Evolutionary conservation across 2,888 invertebrate genomes (phyloP).

Genomic region (Plebejus argus): DNA sequence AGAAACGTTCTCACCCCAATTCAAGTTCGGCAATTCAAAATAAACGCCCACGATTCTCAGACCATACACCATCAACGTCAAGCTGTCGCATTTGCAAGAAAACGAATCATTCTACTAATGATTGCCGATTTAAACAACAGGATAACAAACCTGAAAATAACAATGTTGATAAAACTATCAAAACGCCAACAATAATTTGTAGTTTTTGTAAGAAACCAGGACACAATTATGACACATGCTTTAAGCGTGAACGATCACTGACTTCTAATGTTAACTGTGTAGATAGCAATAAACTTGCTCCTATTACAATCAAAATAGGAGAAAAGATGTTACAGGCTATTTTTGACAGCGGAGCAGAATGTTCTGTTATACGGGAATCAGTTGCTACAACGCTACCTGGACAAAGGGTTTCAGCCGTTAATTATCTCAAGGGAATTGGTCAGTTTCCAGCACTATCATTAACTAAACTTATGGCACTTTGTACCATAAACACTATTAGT

Average conservation of each 20-base stretch:
- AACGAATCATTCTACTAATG: conserved; percentile 26
- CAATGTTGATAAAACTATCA: no score
- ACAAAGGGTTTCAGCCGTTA: conserved; percentile 35
- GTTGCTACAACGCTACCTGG: conserved; percentile 45
- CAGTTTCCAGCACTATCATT: conserved; percentile 34
- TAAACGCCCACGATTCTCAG: conserved; percentile 34
- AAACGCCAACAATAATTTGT: conserved; percentile 34
- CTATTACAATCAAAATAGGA: conserved; percentile 37
- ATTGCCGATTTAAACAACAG: not conserved
- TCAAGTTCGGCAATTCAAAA: not conserved
- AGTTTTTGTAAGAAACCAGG: conserved; percentile 44
- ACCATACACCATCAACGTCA: not conserved
- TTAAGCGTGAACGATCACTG: conserved; percentile 40
- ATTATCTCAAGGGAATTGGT: conserved; percentile 35
- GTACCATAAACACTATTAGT: conserved; percentile 29
- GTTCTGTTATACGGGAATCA: conserved; percentile 46
- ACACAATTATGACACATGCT: conserved; percentile 46
- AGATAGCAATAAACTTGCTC: conserved; percentile 34
- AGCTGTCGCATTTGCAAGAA: conserved; percentile 35
- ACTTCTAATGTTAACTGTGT: conserved; percentile 45
- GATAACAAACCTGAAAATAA: no score
- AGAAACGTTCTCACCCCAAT: conserved; percentile 29
- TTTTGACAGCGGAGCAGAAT: conserved; percentile 49
- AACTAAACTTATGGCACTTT: conserved; percentile 31
- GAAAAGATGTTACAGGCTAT: conserved; percentile 37